Evolutionary conservation across 1,140 invertebrate genomes (phyloP).

Genomic region (Drosophila micromelanica): DNA sequence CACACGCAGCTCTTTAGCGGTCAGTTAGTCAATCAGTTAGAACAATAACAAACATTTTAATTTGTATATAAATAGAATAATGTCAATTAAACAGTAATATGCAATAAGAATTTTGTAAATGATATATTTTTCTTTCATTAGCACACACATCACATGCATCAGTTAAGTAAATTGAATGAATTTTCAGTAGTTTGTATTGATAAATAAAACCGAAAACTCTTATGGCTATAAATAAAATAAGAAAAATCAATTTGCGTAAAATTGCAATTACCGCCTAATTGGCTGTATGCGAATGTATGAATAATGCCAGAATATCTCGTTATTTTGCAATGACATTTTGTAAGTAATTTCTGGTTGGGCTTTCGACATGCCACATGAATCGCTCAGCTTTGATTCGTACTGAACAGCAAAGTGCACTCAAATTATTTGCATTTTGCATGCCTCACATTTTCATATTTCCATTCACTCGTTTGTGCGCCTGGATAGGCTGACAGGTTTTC

Average conservation of each 20-base stretch:
- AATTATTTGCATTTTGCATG: conserved; percentile 51
- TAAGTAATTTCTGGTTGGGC: conserved; percentile 3
- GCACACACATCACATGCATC: too few relatives aligned
- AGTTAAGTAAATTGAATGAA: too few relatives aligned
- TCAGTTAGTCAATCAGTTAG: too few relatives aligned
- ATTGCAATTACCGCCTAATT: conserved; percentile 28
- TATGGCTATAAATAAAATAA: not conserved
- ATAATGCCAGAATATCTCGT: conserved; percentile 8
- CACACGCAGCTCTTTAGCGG: too few relatives aligned
- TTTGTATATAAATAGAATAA: too few relatives aligned
- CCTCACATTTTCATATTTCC: conserved; percentile 46
- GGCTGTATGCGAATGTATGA: not conserved
- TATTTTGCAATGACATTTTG: not conserved
- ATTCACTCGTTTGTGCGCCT: conserved; percentile 5
- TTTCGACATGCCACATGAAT: conserved; percentile 25
- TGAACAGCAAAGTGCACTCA: conserved; percentile 65
- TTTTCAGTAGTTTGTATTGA: too few relatives aligned
- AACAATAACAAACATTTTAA: too few relatives aligned
- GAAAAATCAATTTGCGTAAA: conserved; percentile 29
- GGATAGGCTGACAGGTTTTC: conserved; percentile 24
- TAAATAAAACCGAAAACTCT: not conserved
- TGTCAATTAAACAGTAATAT: too few relatives aligned
- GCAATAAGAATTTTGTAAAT: too few relatives aligned
- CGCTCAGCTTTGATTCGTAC: conserved; percentile 29
- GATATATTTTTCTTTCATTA: too few relatives aligned